Evolutionary conservation across 2,797 vertebrate genomes (phyloP).

Genomic region (Acipenser oxyrinchus): DNA sequence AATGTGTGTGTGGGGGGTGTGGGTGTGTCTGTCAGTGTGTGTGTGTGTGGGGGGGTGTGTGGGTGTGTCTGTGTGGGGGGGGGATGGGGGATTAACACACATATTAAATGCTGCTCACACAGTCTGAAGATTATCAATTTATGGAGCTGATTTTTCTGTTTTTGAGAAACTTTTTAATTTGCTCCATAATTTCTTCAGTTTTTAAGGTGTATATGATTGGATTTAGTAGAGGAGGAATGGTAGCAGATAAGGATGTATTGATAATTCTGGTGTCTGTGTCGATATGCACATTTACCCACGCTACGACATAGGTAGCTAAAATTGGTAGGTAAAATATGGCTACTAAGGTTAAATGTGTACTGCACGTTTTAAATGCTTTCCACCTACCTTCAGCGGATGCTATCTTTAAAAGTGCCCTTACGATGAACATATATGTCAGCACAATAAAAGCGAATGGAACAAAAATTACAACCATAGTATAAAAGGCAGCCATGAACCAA

Average conservation of each 20-base stretch:
- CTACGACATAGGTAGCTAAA: constrained; percentile 12
- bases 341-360: constrained; percentile 15
- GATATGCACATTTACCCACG: constrained; percentile 20
- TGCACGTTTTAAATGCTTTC: constrained; percentile 21
- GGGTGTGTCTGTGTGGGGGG: too few relatives aligned
- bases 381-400: constrained; percentile 12
- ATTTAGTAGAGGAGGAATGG: constrained; percentile 19
- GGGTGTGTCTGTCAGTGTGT: too few relatives aligned
- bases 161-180: constrained; percentile 13
- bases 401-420: constrained; percentile 16
- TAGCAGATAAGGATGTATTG: constrained; percentile 17
- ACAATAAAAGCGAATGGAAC: constrained; percentile 15
- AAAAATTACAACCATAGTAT: constrained; percentile 8
- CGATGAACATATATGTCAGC: constrained; percentile 15
- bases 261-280: constrained; percentile 23
- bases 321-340: constrained; percentile 16
- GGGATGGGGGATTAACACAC: too few relatives aligned
- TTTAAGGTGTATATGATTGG: constrained; percentile 22
- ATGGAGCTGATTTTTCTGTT: constrained; percentile 8
- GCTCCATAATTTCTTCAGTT: constrained; percentile 18
- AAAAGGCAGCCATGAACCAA: constrained; percentile 17
- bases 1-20: too few relatives aligned
- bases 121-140: neutral
- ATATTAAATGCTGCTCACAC: too few relatives aligned
- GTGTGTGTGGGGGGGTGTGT: too few relatives aligned